phyloP scores from a whole-genome alignment of 2,888 invertebrate species.

The Slavum lentiscoides region DNA sequence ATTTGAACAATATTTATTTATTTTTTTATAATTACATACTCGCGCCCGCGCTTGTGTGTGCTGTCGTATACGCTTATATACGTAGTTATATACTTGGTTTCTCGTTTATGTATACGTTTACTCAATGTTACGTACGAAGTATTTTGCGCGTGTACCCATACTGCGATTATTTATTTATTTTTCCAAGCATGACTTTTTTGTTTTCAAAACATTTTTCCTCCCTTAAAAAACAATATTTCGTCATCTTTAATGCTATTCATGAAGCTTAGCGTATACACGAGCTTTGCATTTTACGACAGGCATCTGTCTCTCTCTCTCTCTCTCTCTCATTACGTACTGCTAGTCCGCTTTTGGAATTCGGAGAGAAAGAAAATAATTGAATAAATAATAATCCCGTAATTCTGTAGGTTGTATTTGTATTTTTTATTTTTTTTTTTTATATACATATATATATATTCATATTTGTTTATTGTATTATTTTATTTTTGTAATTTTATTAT shows the following conservation, averaged over 20 bases:
- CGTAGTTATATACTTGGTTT: not conserved
- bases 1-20: too few relatives aligned
- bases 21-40: too few relatives aligned
- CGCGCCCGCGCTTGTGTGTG: not conserved
- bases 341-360: constrained; percentile 25
- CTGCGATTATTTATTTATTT: not conserved
- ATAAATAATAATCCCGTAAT: not conserved
- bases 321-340: not conserved
- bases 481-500: constrained; percentile 5
- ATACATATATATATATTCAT: not conserved
- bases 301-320: too few relatives aligned
- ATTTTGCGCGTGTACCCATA: not conserved
- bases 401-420: not conserved
- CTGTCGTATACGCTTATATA: not conserved
- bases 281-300: constrained; percentile 31
- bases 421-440: not conserved
- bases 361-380: too few relatives aligned
- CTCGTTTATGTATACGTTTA: not conserved
- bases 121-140: not conserved
- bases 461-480: not conserved
- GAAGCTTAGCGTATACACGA: not conserved
- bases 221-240: not conserved
- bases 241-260: not conserved
- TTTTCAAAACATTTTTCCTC: not conserved
- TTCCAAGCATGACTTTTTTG: constrained; percentile 16